Evolutionary conservation across 2,113 vertebrate genomes (phyloP).

Genomic region (Tragelaphus imberbis): DNA sequence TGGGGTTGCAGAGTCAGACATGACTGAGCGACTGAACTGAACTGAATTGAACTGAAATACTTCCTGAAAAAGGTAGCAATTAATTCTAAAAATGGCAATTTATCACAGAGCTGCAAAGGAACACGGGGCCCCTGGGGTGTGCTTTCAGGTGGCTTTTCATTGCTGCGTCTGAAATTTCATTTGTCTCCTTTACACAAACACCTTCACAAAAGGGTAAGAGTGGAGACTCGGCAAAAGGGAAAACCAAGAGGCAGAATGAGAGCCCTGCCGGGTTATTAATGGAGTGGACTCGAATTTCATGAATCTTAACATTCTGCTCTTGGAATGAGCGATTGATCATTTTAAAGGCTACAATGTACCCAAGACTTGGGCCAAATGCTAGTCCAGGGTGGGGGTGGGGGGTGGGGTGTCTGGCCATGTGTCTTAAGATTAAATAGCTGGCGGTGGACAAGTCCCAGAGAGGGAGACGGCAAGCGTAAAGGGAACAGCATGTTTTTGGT

Average conservation of each 20-base stretch:
- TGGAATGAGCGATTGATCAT: conserved; percentile 31
- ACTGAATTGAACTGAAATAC: neutral
- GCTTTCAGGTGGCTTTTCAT: neutral
- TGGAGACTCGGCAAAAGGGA: neutral
- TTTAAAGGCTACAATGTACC: neutral
- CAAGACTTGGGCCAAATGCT: neutral
- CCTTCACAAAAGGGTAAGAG: neutral
- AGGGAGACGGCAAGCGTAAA: neutral
- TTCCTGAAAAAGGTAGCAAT: conserved; percentile 45
- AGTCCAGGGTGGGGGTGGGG: neutral
- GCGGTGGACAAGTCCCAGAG: neutral
- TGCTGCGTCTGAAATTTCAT: conserved; percentile 9
- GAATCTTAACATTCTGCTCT: conserved; percentile 52
- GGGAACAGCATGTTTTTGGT: neutral
- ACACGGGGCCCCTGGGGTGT: neutral
- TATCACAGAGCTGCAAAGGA: conserved; percentile 16
- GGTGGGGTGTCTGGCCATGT: neutral
- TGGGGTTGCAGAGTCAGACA: no score
- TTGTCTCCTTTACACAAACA: neutral
- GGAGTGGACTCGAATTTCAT: conserved; percentile 22
- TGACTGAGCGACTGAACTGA: no score
- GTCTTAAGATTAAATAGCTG: neutral
- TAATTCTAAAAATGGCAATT: conserved; percentile 55
- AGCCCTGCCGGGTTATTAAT: conserved; percentile 46
- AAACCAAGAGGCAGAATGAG: neutral